Evolutionary conservation across 2,888 invertebrate genomes (phyloP).

Genomic region (Ariolimax columbianus): DNA sequence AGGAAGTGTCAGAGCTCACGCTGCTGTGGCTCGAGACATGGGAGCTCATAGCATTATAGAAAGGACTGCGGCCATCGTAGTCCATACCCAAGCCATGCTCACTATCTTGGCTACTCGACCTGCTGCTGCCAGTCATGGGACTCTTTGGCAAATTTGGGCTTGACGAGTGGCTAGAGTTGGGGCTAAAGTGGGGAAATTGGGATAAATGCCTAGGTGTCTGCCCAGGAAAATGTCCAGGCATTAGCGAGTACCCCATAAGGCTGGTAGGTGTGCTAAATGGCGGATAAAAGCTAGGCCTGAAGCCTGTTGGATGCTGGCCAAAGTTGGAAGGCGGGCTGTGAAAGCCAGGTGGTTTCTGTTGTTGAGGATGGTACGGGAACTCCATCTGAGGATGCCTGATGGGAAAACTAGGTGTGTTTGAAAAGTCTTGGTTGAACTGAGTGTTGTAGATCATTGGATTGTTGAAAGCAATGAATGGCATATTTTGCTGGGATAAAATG

Average conservation of each 20-base stretch:
- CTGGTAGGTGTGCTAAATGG: neutral
- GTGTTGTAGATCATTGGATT: neutral
- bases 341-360: slow-evolving; percentile 9
- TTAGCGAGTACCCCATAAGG: neutral
- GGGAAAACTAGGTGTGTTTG: neutral
- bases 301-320: slow-evolving; percentile 1
- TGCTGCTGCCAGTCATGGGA: slow-evolving; percentile 23
- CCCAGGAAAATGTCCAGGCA: slow-evolving; percentile 5
- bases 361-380: neutral
- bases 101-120: slow-evolving; percentile 54
- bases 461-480: neutral
- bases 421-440: slow-evolving; percentile 28
- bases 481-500: neutral
- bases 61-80: neutral
- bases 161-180: neutral
- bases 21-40: slow-evolving; percentile 71
- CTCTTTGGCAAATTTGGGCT: slow-evolving; percentile 8
- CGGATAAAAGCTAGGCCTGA: neutral
- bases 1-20: slow-evolving; percentile 61
- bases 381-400: neutral
- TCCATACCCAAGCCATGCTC: slow-evolving; percentile 31
- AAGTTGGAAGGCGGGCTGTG: slow-evolving; percentile 18
- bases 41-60: slow-evolving; percentile 50
- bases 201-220: neutral
- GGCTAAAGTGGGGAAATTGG: slow-evolving; percentile 17